Percentiles rank a stretch among this genome's conserved stretches.
Evolutionary conservation across 2,888 invertebrate species (phyloP).

Genomic region (Anodontia alba): DNA sequence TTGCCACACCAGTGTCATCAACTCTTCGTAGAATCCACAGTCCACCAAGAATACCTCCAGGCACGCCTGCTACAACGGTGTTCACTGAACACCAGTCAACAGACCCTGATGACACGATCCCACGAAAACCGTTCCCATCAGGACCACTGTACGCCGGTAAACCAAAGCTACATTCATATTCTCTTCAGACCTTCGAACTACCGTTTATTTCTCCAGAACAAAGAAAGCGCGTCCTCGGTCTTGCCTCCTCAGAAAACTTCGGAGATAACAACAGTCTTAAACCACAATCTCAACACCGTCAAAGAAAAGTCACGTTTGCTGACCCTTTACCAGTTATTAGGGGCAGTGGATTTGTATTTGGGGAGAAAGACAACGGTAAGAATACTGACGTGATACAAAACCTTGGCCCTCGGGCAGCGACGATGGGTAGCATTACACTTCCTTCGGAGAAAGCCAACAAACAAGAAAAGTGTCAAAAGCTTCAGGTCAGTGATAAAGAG

Average conservation of each 20-base stretch:
- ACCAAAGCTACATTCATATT: slow-evolving; percentile 27
- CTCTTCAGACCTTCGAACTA: slow-evolving; percentile 55
- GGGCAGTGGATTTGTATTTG: slow-evolving; percentile 58
- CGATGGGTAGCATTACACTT: slow-evolving; percentile 61
- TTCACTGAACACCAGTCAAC: neutral
- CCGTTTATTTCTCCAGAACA: slow-evolving; percentile 64
- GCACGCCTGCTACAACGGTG: slow-evolving; percentile 48
- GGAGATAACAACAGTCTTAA: slow-evolving; percentile 45
- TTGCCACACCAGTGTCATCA: neutral
- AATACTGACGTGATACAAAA: slow-evolving; percentile 15
- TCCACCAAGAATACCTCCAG: slow-evolving; percentile 59
- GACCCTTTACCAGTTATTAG: slow-evolving; percentile 59
- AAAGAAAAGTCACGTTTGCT: slow-evolving; percentile 61
- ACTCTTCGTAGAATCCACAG: slow-evolving; percentile 36
- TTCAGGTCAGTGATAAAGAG: slow-evolving; percentile 38
- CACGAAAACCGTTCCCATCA: slow-evolving; percentile 55
- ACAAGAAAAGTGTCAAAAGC: slow-evolving; percentile 49
- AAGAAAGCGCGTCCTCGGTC: slow-evolving; percentile 57
- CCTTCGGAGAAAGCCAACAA: slow-evolving; percentile 48
- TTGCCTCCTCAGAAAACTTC: slow-evolving; percentile 38
- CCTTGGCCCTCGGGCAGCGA: slow-evolving; percentile 50
- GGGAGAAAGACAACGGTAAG: slow-evolving; percentile 24
- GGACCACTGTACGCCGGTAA: slow-evolving; percentile 48
- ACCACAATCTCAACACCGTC: slow-evolving; percentile 42
- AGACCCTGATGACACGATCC: slow-evolving; percentile 52